These are phyloP conservation scores for Scomber colias DNA, from an alignment of 2,113 vertebrate species.

Conservation along the genomic window DNA sequence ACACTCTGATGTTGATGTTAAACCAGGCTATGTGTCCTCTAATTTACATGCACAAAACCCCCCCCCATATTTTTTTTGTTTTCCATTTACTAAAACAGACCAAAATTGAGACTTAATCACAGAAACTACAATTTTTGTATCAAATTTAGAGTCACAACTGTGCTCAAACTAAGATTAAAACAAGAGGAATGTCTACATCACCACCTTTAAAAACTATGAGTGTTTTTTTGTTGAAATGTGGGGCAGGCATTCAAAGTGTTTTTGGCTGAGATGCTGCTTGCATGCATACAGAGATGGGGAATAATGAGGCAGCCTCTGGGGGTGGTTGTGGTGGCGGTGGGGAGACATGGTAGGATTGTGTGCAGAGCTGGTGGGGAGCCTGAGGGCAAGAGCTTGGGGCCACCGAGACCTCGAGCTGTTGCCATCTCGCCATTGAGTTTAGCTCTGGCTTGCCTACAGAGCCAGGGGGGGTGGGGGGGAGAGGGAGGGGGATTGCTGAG, in stretches of 20 bases:
- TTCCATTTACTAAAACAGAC: background rate
- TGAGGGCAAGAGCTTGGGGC: slow-evolving; percentile 17
- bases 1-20: background rate
- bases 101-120: no score
- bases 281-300: background rate
- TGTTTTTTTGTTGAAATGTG: background rate
- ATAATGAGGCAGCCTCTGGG: slow-evolving; percentile 11
- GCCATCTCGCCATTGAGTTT: background rate
- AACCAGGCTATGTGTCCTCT: background rate
- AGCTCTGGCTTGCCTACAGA: slow-evolving; percentile 28
- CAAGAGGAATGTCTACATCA: background rate
- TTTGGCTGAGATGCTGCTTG: background rate
- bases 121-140: no score
- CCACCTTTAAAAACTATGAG: background rate
- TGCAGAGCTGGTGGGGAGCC: slow-evolving; percentile 15
- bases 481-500: background rate
- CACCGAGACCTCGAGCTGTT: background rate
- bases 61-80: background rate
- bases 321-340: background rate
- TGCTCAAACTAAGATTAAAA: background rate
- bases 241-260: background rate
- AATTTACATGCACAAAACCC: background rate
- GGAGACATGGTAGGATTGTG: background rate
- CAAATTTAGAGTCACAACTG: background rate
- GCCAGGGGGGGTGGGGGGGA: background rate